Conservation (phyloP, 2,797 vertebrate species). For the Crocodylus rhombifer region DNA sequence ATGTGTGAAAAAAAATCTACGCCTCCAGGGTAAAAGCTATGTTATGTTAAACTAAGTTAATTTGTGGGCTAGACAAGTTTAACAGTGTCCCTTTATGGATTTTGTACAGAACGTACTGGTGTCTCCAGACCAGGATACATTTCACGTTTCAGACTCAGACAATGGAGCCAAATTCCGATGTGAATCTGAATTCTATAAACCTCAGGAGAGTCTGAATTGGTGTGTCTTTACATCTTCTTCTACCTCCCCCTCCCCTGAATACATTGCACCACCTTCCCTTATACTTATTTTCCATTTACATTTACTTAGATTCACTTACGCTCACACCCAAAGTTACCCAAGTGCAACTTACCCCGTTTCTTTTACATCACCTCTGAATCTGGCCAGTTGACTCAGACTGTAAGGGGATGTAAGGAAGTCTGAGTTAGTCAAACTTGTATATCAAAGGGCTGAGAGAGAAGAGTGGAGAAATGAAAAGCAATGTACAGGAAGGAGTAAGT, state of each 20-base stretch:
- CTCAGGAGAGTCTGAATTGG: conserved; percentile 65
- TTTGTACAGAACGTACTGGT: conserved; percentile 60
- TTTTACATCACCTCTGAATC: neutral
- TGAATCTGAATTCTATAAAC: conserved; percentile 62
- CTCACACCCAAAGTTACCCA: conserved; percentile 28
- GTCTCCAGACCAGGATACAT: conserved; percentile 69
- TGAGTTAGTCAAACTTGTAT: neutral
- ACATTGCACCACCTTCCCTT: conserved; percentile 39
- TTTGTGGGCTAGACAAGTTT: conserved; percentile 58
- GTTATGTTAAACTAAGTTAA: conserved; percentile 44
- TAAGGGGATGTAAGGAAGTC: conserved; percentile 38
- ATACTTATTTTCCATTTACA: conserved; percentile 48
- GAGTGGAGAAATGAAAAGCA: neutral
- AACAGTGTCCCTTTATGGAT: conserved; percentile 29
- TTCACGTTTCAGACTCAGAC: conserved; percentile 17
- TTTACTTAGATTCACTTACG: conserved; percentile 35
- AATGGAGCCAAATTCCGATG: conserved; percentile 65
- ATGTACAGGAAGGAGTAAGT: neutral
- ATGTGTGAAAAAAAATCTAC: neutral
- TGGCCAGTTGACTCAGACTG: neutral
- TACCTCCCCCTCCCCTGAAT: conserved; percentile 51
- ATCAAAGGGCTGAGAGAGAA: neutral
- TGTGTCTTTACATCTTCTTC: conserved; percentile 72
- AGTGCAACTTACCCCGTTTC: neutral
- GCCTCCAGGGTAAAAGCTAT: conserved; percentile 49